These are phyloP conservation scores for Aphis gossypii DNA, from an alignment of 1,140 invertebrate species.

Conservation along the genomic window DNA sequence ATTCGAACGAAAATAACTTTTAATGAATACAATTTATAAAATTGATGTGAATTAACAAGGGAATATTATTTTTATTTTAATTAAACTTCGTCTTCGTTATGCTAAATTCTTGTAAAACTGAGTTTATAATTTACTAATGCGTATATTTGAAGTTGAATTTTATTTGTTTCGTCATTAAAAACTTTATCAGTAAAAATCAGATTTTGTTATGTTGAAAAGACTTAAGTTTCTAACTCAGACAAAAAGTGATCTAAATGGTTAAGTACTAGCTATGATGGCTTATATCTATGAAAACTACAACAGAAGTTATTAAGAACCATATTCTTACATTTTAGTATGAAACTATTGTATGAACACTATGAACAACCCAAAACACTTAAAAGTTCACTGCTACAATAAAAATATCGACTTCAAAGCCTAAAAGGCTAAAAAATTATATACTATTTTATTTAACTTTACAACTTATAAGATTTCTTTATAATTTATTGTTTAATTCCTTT, in stretches of 20 bases:
- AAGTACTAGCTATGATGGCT: background rate
- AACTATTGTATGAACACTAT: no score
- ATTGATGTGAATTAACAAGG: background rate
- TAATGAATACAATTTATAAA: background rate
- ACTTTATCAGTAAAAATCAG: background rate
- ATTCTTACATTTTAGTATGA: background rate
- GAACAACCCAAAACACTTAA: background rate
- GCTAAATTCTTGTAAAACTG: background rate
- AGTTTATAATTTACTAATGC: background rate
- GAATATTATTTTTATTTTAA: conserved; percentile 23
- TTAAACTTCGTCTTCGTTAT: background rate
- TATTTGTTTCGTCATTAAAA: background rate
- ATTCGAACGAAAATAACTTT: background rate
- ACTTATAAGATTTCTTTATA: background rate
- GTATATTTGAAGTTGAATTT: background rate
- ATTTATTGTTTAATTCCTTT: background rate
- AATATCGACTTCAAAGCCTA: background rate
- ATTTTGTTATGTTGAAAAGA: background rate
- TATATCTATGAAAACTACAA: background rate
- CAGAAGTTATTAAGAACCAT: background rate
- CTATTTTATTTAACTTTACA: background rate
- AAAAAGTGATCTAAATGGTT: background rate
- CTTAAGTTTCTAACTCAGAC: background rate
- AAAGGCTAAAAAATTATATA: no score
- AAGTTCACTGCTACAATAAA: background rate